Conservation (phyloP, 2,888 invertebrate genomes). For the Agrotis puta region DNA sequence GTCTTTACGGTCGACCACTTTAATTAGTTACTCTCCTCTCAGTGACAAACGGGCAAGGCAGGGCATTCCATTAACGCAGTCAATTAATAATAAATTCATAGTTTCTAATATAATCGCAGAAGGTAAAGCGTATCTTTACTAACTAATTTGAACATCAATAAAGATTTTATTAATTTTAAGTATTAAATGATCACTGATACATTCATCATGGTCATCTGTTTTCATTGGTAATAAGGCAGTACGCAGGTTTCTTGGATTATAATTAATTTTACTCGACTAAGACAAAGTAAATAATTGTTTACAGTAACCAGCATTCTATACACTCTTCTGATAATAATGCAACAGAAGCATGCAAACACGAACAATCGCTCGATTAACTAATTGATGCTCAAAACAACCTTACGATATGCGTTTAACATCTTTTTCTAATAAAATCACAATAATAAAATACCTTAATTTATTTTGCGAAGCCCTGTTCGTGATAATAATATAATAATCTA, state of each 20-base stretch:
- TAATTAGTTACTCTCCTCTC: not conserved
- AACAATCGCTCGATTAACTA: constrained; percentile 21
- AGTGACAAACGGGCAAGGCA: not conserved
- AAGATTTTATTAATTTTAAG: constrained; percentile 15
- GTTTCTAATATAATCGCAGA: not conserved
- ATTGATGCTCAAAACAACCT: constrained; percentile 43
- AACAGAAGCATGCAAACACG: constrained; percentile 36
- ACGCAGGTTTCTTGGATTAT: constrained; percentile 15
- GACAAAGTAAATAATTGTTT: constrained; percentile 34
- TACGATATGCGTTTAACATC: constrained; percentile 38
- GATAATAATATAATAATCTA: constrained; percentile 48
- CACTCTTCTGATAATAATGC: constrained; percentile 20
- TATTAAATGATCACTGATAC: constrained; percentile 7
- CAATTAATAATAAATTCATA: not conserved
- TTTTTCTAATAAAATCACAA: constrained; percentile 46
- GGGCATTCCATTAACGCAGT: not conserved
- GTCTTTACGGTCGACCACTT: not conserved
- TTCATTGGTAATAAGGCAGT: constrained; percentile 42
- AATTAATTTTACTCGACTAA: constrained; percentile 37
- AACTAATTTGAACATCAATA: constrained; percentile 31
- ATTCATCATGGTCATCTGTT: not conserved
- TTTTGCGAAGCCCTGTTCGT: constrained; percentile 54
- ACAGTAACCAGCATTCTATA: not conserved
- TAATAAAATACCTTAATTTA: constrained; percentile 56
- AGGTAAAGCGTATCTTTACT: constrained; percentile 3